Base-by-base conservation (phyloP, 2,888 invertebrate genomes). In the Timandra comae region DNA sequence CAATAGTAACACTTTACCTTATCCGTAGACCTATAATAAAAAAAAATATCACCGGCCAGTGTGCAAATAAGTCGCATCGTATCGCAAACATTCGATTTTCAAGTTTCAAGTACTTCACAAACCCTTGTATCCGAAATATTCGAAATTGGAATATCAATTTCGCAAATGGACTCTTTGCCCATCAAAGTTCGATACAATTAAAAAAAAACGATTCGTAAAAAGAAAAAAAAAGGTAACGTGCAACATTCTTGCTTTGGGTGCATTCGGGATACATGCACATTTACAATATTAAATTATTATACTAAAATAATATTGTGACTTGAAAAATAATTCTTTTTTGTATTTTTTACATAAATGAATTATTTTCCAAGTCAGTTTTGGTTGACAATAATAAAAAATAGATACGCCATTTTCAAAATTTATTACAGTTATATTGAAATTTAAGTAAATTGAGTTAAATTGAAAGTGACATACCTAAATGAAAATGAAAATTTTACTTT, bases 251-350 rank as follows among this genome's bases (percentile, higher is more conserved):
- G 72, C 73, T 67, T 65, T 57, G 66, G 72, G 80, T 82, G 82
- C 84, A 84, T 81, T 82, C 80, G 61, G 82, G 81, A 74, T 41
- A 57, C 84, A 84, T 84, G 84, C 84, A 81, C 84, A 72, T 70
- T 57, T 67, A 78, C 74, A 75, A 35, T 23, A 16, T 3, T 16
- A 16, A 49, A 46, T 50, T 56, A 56, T 54, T 56, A n/a, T 58
- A 59, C 56, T 60, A 48, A 61, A 58, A 24, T n/a, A 24, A 7
- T 16, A 62, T 50, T 41, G 21, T 47, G 54, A 50, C 47, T 57
- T 65, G 61, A 55, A 61, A 63, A 11, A 16, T 16, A 16, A 16
- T 3, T 16, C 24, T 5, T 24, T 11, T 24, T 24, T 9, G 22
- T 7, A 9, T 4, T 7, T 24, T 24, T 24, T 24, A 10, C 9